These are phyloP conservation scores for Paraplagusia blochii DNA, from an alignment of 2,113 vertebrate genomes.

Conservation along the genomic window DNA sequence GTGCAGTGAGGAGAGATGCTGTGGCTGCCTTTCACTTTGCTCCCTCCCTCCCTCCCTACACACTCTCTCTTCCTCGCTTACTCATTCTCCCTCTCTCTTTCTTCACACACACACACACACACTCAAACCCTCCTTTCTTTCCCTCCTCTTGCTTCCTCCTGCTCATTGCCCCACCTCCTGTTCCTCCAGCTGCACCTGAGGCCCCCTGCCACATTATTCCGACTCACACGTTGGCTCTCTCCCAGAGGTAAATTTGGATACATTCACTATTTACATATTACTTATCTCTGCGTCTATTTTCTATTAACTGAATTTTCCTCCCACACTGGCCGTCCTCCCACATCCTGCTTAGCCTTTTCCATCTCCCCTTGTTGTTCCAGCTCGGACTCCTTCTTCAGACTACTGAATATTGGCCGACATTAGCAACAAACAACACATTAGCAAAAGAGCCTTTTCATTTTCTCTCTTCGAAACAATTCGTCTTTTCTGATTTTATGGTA, in stretches of 20 bases:
- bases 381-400: background rate
- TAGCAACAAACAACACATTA: too few relatives aligned
- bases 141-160: slow-evolving; percentile 51
- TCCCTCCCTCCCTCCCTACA: slow-evolving; percentile 55
- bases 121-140: slow-evolving; percentile 35
- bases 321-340: background rate
- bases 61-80: slow-evolving; percentile 56
- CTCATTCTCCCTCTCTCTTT: slow-evolving; percentile 29
- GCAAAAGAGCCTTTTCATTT: too few relatives aligned
- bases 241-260: slow-evolving; percentile 63
- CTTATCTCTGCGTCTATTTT: slow-evolving; percentile 58
- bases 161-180: slow-evolving; percentile 57
- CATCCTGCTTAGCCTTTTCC: background rate
- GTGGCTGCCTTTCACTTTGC: slow-evolving; percentile 67
- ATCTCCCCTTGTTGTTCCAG: slow-evolving; percentile 10
- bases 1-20: slow-evolving; percentile 74
- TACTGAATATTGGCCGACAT: background rate
- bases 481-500: too few relatives aligned
- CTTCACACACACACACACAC: slow-evolving; percentile 44
- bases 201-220: slow-evolving; percentile 67
- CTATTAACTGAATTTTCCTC: slow-evolving; percentile 35
- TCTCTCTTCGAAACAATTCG: too few relatives aligned
- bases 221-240: slow-evolving; percentile 52
- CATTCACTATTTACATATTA: slow-evolving; percentile 77
- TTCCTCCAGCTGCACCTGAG: slow-evolving; percentile 83